A percentile compares a stretch with the other conserved stretches of the same genome.
phyloP scores from a whole-genome alignment of 2,888 invertebrate species.

The Scrobipalpa costella region DNA sequence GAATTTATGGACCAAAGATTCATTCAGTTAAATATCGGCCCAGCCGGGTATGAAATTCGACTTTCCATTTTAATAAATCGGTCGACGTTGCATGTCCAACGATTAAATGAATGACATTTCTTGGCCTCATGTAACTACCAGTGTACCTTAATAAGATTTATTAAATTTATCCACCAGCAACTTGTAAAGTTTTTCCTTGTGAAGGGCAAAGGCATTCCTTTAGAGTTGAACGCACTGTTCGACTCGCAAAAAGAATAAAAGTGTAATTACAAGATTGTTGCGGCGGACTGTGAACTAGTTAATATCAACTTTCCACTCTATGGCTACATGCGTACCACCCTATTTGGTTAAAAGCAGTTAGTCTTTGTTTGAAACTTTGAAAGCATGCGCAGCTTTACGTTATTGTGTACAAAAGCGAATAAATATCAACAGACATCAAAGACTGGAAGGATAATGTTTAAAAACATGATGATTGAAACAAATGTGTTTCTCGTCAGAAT shows the following conservation, averaged over 20 bases:
- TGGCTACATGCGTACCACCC: not conserved
- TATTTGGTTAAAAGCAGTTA: not conserved
- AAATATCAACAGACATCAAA: not conserved
- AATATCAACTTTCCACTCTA: conserved; percentile 18
- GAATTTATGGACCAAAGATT: conserved; percentile 18
- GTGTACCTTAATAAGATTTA: not conserved
- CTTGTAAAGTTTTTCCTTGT: conserved; percentile 27
- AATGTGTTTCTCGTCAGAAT: not conserved
- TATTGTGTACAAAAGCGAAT: not conserved
- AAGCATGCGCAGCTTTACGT: conserved; percentile 9
- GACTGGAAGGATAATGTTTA: conserved; percentile 20
- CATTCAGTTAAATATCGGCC: not conserved
- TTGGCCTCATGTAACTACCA: not conserved
- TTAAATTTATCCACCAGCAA: conserved; percentile 9
- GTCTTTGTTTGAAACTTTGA: conserved; percentile 6
- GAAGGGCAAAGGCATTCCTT: conserved; percentile 30
- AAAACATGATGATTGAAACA: conserved; percentile 6
- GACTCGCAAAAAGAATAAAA: conserved; percentile 22
- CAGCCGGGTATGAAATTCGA: conserved; percentile 9
- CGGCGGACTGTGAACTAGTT: not conserved
- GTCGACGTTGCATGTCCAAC: not conserved
- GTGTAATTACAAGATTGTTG: conserved; percentile 15
- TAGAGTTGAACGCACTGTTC: conserved; percentile 30
- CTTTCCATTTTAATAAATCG: conserved; percentile 15
- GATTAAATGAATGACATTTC: conserved; percentile 18